Conservation (phyloP, 2,113 vertebrate genomes). For the Paramisgurnus dabryanus region DNA sequence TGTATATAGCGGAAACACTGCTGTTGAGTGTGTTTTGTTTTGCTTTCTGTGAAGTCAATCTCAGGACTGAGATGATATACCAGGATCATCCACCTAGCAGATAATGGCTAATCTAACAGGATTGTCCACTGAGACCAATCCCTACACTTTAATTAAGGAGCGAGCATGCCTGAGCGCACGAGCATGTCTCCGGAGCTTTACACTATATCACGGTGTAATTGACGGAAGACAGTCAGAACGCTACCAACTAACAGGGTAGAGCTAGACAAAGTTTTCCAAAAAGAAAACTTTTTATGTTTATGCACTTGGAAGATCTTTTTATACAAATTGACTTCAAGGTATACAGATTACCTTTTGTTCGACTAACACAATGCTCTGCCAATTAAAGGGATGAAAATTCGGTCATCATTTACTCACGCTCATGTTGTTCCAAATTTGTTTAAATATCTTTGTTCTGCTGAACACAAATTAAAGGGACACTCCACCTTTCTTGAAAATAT, state of each 20-base stretch:
- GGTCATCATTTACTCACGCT: too few relatives aligned
- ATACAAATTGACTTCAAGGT: too few relatives aligned
- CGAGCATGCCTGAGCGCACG: background rate
- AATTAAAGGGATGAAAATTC: too few relatives aligned
- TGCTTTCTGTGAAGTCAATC: slow-evolving; percentile 19
- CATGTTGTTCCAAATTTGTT: too few relatives aligned
- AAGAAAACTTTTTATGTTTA: too few relatives aligned
- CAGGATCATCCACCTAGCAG: background rate
- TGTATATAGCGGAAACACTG: too few relatives aligned
- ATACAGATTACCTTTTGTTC: too few relatives aligned
- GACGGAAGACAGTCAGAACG: slow-evolving; percentile 7
- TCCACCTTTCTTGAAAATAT: too few relatives aligned
- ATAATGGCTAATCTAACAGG: slow-evolving; percentile 32
- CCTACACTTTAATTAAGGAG: slow-evolving; percentile 37
- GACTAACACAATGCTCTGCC: too few relatives aligned
- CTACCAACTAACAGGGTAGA: background rate
- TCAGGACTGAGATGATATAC: slow-evolving; percentile 9
- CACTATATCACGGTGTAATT: slow-evolving; percentile 8
- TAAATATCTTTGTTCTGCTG: too few relatives aligned
- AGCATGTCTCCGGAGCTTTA: background rate
- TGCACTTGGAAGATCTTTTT: too few relatives aligned
- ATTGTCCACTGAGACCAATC: slow-evolving; percentile 38
- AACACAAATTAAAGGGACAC: too few relatives aligned
- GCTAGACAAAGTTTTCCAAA: background rate
- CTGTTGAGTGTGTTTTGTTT: slow-evolving; percentile 14